phyloP scores from a whole-genome alignment of 2,113 vertebrate genomes.

The Tachycineta bicolor region DNA sequence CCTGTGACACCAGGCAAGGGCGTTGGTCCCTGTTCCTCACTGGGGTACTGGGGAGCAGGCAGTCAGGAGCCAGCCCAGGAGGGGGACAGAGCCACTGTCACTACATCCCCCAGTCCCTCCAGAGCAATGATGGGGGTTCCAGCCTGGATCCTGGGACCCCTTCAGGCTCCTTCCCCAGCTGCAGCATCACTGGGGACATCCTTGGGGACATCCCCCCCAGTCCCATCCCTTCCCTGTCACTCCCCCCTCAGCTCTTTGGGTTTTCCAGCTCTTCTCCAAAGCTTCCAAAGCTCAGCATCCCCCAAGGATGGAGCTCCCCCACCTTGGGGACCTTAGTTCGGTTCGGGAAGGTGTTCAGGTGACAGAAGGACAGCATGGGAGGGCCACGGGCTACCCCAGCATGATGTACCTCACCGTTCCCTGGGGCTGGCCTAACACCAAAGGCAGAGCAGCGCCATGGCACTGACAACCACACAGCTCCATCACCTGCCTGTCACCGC shows the following conservation, averaged over 20 bases:
- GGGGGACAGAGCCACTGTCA: not conserved
- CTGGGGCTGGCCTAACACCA: not conserved
- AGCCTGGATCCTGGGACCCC: not conserved
- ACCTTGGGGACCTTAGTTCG: not conserved
- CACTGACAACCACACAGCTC: accelerated
- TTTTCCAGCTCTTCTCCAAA: not conserved
- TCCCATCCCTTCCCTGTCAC: not conserved
- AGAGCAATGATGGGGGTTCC: not conserved
- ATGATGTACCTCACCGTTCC: not conserved
- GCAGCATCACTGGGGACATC: not conserved
- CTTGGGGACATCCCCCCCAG: not conserved
- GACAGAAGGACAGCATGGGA: not conserved
- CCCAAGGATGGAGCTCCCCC: not conserved
- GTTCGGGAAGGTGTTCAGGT: not conserved
- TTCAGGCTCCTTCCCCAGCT: accelerated
- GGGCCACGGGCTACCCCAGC: accelerated
- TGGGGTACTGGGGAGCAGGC: not conserved
- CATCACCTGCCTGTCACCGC: not conserved
- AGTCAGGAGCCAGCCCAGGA: not conserved
- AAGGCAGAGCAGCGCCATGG: not conserved
- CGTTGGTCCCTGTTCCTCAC: not conserved
- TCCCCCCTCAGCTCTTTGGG: not conserved
- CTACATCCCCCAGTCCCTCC: accelerated
- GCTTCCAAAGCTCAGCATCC: not conserved
- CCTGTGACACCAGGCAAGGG: not conserved